Evolutionary conservation across 1,140 invertebrate genomes (phyloP).

Genomic region (Ctenoplectra terminalis): DNA sequence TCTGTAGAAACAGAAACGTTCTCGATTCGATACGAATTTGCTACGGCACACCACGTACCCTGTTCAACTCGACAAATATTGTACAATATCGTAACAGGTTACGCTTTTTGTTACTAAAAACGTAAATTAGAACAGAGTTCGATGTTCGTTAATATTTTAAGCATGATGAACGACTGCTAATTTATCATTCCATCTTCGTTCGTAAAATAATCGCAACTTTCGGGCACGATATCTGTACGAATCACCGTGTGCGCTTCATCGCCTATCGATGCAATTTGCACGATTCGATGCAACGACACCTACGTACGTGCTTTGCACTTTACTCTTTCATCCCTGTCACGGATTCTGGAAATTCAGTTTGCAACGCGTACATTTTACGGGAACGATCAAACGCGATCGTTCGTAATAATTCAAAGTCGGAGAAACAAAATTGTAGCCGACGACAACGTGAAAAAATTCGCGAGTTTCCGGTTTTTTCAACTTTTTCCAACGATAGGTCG

Average conservation of each 20-base stretch:
- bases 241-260: background rate
- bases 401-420: conserved; percentile 6
- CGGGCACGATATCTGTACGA: background rate
- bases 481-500: too few species aligned
- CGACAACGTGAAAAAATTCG: background rate
- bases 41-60: too few species aligned
- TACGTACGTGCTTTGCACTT: background rate
- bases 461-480: background rate
- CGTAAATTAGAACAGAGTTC: background rate
- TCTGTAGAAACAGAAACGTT: background rate
- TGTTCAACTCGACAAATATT: conserved; percentile 1
- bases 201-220: background rate
- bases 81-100: background rate
- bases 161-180: too few species aligned
- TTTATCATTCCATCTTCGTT: background rate
- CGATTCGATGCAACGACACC: too few species aligned
- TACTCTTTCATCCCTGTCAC: conserved; percentile 8
- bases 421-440: background rate
- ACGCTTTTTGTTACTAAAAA: too few species aligned
- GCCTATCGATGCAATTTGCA: too few species aligned
- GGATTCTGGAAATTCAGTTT: conserved; percentile 11
- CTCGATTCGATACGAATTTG: conserved; percentile 4
- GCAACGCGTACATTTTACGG: conserved; percentile 6
- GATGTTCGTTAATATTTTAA: too few species aligned
- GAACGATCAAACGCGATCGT: background rate